Base-by-base conservation (phyloP, 2,888 invertebrate species). In the Lithosia quadra region DNA sequence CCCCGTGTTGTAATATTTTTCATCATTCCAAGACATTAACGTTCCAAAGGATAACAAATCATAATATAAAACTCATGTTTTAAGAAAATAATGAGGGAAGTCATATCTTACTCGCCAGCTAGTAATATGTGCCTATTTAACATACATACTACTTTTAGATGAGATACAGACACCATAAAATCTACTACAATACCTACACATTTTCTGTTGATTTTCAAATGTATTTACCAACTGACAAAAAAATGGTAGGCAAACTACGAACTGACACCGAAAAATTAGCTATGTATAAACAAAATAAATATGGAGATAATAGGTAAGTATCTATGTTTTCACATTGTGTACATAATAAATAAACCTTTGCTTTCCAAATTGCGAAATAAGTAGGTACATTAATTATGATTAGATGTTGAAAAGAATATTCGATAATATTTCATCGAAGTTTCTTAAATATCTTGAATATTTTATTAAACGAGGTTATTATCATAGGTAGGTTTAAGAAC, bases 1-100 rank as follows among this genome's bases (percentile, higher is more conserved):
- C 74, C 53, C 69, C 71, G 72, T 76, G 73, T 75, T 79, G 71
- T 78, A 76, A 76, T 78, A 69, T 74, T 39, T 56, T 53, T 60
- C 36, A 65, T 58, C 49, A n/a, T 49, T n/a, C 49, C 49, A 49
- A 5, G 71, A 77, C 72, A 68, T 73, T 72, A 73, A 36, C 15
- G 36, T 15, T 60, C 22, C 15, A 22, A 36, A 36, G 21, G 59
- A 36, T 59, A 34, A 59, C 34, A 59, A 33, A 34, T 57, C 57
- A 56, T 24, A 24, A 15, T 24, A 24, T 56, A 24, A 24, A 56
- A 56, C 7, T 56, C 15, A 24, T 8, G 24, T 56, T 22, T 24
- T 56, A 2, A 24, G 24, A 15, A 56, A 56, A 58, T 58, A 49
- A 11, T 58, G n/a, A 58, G 34, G 49, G 49, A 49, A 49, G 49